Conservation (phyloP, 2,113 vertebrate species). For the Erinaceus europaeus region DNA sequence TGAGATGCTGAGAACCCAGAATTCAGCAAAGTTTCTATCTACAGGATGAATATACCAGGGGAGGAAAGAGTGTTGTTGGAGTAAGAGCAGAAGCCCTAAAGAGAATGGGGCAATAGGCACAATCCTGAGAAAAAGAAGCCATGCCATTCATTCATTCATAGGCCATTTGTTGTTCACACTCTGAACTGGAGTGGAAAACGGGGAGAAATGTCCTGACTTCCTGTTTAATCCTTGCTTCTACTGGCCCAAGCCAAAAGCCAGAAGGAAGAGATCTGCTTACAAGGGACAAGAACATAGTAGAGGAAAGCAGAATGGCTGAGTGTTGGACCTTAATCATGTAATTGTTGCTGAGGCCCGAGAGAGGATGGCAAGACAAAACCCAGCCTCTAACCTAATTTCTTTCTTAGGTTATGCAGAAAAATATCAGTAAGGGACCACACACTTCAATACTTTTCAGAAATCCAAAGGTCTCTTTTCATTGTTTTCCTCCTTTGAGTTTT, state of each 20-base stretch:
- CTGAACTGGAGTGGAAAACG: background rate
- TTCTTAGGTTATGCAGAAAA: background rate
- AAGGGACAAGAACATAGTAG: background rate
- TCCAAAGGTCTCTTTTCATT: background rate
- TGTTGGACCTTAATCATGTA: rapidly evolving
- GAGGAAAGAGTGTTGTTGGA: background rate
- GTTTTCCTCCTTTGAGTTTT: background rate
- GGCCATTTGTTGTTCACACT: no score
- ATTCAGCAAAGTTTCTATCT: background rate
- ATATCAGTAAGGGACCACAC: background rate
- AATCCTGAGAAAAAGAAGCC: no score
- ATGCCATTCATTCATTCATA: no score
- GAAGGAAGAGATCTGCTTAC: background rate
- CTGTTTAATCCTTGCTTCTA: background rate
- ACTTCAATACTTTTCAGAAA: background rate
- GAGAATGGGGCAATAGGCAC: background rate
- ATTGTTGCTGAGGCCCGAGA: background rate
- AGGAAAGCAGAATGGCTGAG: background rate
- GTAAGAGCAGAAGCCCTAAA: background rate
- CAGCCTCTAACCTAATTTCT: background rate
- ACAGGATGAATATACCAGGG: background rate
- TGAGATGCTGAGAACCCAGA: background rate
- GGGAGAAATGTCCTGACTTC: background rate
- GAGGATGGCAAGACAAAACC: no score
- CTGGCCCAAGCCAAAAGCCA: background rate